Conservation (phyloP, 2,113 vertebrate species). For the Callaeas wilsoni region DNA sequence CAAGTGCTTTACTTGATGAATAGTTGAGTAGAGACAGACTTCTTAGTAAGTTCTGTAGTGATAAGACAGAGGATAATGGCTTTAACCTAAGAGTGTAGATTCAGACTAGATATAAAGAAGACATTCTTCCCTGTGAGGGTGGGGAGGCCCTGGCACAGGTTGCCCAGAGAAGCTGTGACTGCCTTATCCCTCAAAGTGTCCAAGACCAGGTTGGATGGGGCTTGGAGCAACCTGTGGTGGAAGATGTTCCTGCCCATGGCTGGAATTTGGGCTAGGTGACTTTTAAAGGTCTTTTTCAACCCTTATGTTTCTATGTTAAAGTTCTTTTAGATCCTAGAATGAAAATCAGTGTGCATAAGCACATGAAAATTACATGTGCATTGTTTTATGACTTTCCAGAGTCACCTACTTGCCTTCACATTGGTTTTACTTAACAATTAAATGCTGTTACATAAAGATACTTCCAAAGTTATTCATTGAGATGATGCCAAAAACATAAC, state of each 20-base stretch:
- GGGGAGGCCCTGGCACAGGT: neutral
- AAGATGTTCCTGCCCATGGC: neutral
- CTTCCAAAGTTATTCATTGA: neutral
- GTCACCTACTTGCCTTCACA: neutral
- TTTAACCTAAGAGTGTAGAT: neutral
- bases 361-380: rapidly evolving
- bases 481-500: neutral
- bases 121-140: rapidly evolving
- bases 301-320: neutral
- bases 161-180: neutral
- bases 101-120: neutral
- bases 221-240: neutral
- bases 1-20: neutral
- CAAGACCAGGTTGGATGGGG: neutral
- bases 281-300: neutral
- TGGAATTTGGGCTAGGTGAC: neutral
- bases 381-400: neutral
- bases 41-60: neutral
- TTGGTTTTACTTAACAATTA: neutral
- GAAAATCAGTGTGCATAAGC: neutral
- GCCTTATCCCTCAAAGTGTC: neutral
- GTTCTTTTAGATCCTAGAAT: neutral
- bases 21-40: neutral
- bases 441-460: neutral
- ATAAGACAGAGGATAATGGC: neutral